Percentiles rank a stretch among this genome's conserved stretches.
These are phyloP conservation scores for Zaprionus inermis DNA, from an alignment of 1,140 invertebrate genomes.

Conservation along the genomic window DNA sequence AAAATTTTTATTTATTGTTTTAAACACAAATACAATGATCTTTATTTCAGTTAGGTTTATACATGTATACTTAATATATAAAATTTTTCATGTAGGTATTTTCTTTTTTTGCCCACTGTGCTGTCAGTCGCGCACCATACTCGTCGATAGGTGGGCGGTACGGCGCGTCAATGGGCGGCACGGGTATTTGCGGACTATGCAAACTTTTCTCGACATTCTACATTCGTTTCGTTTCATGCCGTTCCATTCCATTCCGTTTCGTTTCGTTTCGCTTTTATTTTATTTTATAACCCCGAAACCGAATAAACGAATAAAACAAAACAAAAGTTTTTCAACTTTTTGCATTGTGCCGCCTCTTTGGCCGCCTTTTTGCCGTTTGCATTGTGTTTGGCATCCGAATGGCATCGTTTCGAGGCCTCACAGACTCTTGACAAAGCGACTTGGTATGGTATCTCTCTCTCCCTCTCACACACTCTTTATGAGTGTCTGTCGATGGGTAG, in stretches of 20 bases:
- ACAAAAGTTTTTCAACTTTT: slow-evolving; percentile 64
- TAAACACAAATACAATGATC: neutral
- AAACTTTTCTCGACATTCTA: slow-evolving; percentile 68
- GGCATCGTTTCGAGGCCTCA: slow-evolving; percentile 61
- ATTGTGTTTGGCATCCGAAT: slow-evolving; percentile 68
- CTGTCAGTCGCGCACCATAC: slow-evolving; percentile 3
- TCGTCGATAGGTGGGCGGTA: slow-evolving; percentile 4
- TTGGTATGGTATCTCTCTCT: slow-evolving; percentile 25
- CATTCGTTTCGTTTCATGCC: neutral
- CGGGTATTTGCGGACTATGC: slow-evolving; percentile 63
- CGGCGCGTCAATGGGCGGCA: slow-evolving; percentile 36
- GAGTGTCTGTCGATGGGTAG: slow-evolving; percentile 51
- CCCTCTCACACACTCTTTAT: slow-evolving; percentile 45
- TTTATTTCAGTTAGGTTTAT: neutral
- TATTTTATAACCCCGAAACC: slow-evolving; percentile 73
- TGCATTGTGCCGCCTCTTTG: slow-evolving; percentile 42
- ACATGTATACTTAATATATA: neutral
- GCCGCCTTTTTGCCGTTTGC: slow-evolving; percentile 31
- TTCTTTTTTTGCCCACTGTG: slow-evolving; percentile 12
- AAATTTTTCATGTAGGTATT: neutral
- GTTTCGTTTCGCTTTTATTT: slow-evolving; percentile 35
- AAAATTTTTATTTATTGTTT: too few relatives aligned
- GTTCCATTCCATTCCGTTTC: neutral
- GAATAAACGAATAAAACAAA: slow-evolving; percentile 73
- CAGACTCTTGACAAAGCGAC: slow-evolving; percentile 49